These are phyloP conservation scores for Mongoloraphidia duomilia DNA, from an alignment of 2,888 invertebrate species.

Conservation along the genomic window DNA sequence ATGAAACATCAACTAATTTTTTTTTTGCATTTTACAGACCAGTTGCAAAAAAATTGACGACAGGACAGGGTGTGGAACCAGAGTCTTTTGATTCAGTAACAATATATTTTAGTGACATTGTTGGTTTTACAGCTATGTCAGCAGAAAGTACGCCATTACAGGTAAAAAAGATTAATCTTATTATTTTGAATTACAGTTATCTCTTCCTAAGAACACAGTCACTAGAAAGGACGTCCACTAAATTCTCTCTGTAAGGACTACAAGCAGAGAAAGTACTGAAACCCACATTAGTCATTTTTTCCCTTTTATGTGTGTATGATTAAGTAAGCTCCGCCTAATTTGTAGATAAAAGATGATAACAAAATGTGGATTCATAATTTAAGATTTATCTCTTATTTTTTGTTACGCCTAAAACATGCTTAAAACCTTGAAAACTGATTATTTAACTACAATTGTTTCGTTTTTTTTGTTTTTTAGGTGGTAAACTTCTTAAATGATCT, in stretches of 20 bases:
- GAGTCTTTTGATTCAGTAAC: constrained; percentile 89
- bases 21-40: constrained; percentile 42
- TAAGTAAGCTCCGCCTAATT: too few species aligned
- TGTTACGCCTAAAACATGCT: background rate
- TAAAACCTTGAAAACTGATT: constrained; percentile 7
- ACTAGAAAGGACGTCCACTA: too few species aligned
- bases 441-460: too few species aligned
- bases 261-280: too few species aligned
- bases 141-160: constrained; percentile 86
- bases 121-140: constrained; percentile 91
- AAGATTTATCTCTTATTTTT: too few species aligned
- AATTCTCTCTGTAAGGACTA: too few species aligned
- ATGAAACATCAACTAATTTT: too few species aligned
- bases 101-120: constrained; percentile 95
- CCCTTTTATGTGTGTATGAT: too few species aligned
- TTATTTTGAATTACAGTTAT: background rate
- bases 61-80: constrained; percentile 80
- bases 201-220: background rate
- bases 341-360: too few species aligned
- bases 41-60: constrained; percentile 75
- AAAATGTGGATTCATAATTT: too few species aligned
- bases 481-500: constrained; percentile 95
- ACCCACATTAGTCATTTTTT: too few species aligned
- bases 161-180: constrained; percentile 29
- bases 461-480: constrained; percentile 42